These are phyloP conservation scores for Sebastes matsubarae DNA, from an alignment of 2,797 vertebrate species.

Conservation along the genomic window DNA sequence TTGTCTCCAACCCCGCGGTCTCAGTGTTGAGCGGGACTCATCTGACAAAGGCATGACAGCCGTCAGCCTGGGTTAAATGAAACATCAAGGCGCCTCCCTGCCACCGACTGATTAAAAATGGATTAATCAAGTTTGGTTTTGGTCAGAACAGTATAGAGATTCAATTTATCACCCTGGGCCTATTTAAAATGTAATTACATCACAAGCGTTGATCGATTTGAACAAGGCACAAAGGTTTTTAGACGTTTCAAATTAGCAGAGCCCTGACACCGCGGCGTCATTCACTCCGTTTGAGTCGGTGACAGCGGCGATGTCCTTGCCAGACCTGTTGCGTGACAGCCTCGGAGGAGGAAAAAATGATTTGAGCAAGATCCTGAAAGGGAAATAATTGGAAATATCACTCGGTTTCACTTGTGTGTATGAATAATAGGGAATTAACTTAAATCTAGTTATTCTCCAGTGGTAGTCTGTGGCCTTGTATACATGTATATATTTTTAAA, in stretches of 20 bases:
- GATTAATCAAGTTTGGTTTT: conserved; percentile 82
- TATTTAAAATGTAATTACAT: conserved; percentile 82
- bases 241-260: conserved; percentile 71
- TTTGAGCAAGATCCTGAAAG: background rate
- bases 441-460: background rate
- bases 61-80: conserved; percentile 68
- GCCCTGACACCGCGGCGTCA: conserved; percentile 38
- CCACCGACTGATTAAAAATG: conserved; percentile 81
- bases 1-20: conserved; percentile 17
- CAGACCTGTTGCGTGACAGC: conserved; percentile 24
- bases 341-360: background rate
- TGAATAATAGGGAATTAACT: background rate
- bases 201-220: conserved; percentile 76
- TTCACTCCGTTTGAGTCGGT: conserved; percentile 44
- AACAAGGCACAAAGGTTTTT: conserved; percentile 74
- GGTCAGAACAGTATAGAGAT: conserved; percentile 75
- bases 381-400: background rate
- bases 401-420: background rate
- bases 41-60: conserved; percentile 37
- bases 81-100: conserved; percentile 74
- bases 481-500: too few relatives aligned
- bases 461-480: too few relatives aligned
- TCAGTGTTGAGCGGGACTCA: conserved; percentile 11
- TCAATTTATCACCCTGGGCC: conserved; percentile 75
- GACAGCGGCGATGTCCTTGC: conserved; percentile 40